Evolutionary conservation across 1,140 invertebrate species (phyloP), one percentile per base, ranked within the genome.

Genomic region (Hycleus cichorii): DNA sequence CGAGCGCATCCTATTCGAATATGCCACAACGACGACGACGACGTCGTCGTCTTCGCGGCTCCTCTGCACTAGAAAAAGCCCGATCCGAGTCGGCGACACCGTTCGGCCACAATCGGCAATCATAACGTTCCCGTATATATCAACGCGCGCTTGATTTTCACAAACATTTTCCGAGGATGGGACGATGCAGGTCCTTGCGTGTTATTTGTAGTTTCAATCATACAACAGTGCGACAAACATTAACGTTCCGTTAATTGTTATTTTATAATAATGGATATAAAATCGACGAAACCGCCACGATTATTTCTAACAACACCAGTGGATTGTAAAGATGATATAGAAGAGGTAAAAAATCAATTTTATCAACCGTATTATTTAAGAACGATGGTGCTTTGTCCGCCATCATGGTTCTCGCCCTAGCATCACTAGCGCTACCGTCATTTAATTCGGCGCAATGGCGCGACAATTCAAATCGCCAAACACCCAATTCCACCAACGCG

Each of bases 321-420:
- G 73, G 87, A 89, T 79, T 86, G 84, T 77, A 88, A 87, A 80
- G 88, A 90, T 79, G 87, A 89, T 72, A 78, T 87, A 69, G 87
- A 89, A 73, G 87, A 89, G 87, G 88, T 90, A 87, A 79, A 74
- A 72, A 49, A 57, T n/a, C 57, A 70, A 73, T 78, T 67, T 69
- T 70, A 70, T 11, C 25, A 5, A 76, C 72, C 72, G 73, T 76
- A 67, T 69, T 70, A 75, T 69, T 77, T 78, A 75, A 26, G 77
- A 77, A 77, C 76, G 77, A 75, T 76, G 74, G 72, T 76, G 73
- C 75, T 74, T 76, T 76, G 73, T 76, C 77, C 79, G 80, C 78
- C 78, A 80, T 77, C 70, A 64, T 74, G 74, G 74, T 76, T 77
- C 64, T 69, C 74, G 69, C 71, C 72, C 68, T 71, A 64, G 32